Evolutionary conservation across 2,797 vertebrate genomes (phyloP).

Genomic region (Cyprinodon diabolis): DNA sequence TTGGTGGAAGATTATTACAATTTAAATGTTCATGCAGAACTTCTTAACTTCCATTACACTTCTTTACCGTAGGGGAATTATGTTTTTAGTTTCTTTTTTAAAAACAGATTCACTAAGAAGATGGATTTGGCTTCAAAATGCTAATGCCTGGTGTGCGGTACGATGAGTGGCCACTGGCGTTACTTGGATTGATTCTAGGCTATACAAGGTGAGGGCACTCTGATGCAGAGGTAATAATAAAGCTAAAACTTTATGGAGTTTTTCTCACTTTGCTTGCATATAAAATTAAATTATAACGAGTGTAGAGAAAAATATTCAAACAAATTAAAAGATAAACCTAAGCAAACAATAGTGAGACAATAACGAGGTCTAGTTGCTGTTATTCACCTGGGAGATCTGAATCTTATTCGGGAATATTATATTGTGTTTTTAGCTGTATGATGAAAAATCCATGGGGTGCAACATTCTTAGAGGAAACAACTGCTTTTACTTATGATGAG

Average conservation of each 20-base stretch:
- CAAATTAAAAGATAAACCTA: too few species aligned
- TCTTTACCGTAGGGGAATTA: slow-evolving; percentile 12
- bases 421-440: too few species aligned
- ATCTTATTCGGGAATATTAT: too few species aligned
- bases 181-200: background rate
- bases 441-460: too few species aligned
- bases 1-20: slow-evolving; percentile 26
- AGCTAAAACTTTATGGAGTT: too few species aligned
- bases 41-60: slow-evolving; percentile 20
- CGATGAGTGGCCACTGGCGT: background rate
- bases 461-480: too few species aligned
- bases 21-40: slow-evolving; percentile 18
- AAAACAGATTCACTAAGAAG: slow-evolving; percentile 34
- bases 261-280: too few species aligned
- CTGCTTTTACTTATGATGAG: too few species aligned
- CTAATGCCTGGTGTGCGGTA: background rate
- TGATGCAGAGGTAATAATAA: background rate
- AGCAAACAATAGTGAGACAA: too few species aligned
- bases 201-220: background rate
- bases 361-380: too few species aligned
- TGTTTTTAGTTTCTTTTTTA: slow-evolving; percentile 27
- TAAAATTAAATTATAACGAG: too few species aligned
- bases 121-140: slow-evolving; percentile 35
- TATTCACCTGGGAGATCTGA: background rate
- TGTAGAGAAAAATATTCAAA: background rate